Evolutionary conservation across 2,888 invertebrate genomes (phyloP), one percentile per base, ranked within the genome.

Genomic region (Macropis europaea): DNA sequence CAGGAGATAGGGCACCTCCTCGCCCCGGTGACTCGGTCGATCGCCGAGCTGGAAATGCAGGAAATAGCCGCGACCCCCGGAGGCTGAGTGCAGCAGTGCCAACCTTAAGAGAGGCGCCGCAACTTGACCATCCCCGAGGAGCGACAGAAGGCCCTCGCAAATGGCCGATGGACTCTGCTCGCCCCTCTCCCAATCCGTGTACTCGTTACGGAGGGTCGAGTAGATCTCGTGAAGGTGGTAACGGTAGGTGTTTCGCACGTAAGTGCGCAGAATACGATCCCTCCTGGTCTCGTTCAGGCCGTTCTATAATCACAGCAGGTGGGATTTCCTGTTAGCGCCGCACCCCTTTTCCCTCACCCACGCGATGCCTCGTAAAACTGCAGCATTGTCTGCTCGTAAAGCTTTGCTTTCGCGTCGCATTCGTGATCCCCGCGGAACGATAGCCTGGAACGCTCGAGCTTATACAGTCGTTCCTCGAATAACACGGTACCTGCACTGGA

Each of bases 221-320:
- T 97, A 96, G 87, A 97, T 97, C 92, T 98, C 98, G 91, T 97
- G 97, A 83, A 98, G 93, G 91, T 99, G 98, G 91, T 95, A 99
- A 88, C 96, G 95, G 91, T 96, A 99, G 64, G 97, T 95, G 91
- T 99, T 99, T 77, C 98, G 93, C 74, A 98, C 97, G 90, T 96
- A 96, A 50, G 97, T 97, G 91, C 98, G 93, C 82, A 97, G 92
- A 87, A 97, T 96, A 71, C 96, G 93, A 90, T 97, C 97, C 73
- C 96, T 92, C 69, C 96, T 92, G 76, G 95, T 95, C 91, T 97
- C 96, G 90, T 97, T 96, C 90, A 99, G 95, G 74, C 98, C 99
- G 89, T 96, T 95, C 92, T 97, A 95, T 88, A 93, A 70, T 47
- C 45, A 50, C 13, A 28, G 19, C 32, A 19, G 13, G 9, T 1